phyloP scores from a whole-genome alignment of 2,113 vertebrate genomes.

The Ceuthmochares aereus region DNA sequence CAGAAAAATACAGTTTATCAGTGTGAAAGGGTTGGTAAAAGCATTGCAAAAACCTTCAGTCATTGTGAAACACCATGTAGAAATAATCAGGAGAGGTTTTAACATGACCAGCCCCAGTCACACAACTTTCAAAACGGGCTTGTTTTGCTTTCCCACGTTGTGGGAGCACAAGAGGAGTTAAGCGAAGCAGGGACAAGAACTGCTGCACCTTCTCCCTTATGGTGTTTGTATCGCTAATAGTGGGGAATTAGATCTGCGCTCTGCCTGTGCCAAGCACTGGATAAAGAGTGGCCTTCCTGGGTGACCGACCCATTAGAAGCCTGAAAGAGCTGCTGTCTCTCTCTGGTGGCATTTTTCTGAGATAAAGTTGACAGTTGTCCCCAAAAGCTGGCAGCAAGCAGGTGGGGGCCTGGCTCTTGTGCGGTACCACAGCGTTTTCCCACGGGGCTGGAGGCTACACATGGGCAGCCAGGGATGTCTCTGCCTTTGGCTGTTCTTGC shows the following conservation, averaged over 20 bases:
- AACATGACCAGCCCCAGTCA: neutral
- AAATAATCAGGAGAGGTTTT: constrained; percentile 50
- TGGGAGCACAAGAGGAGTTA: neutral
- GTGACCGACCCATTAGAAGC: neutral
- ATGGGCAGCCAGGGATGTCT: fast-evolving
- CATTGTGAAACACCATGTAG: constrained; percentile 37
- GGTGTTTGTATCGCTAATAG: neutral
- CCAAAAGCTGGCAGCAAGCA: neutral
- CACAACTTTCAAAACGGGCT: neutral
- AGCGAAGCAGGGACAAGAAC: fast-evolving
- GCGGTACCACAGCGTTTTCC: neutral
- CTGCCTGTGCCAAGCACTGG: fast-evolving
- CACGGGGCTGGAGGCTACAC: neutral
- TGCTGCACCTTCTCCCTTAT: neutral
- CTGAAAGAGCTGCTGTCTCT: neutral
- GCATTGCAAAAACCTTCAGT: neutral
- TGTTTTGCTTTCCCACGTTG: neutral
- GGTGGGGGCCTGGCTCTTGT: neutral
- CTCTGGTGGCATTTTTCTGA: neutral
- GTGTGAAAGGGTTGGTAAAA: constrained; percentile 17
- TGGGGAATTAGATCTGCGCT: neutral
- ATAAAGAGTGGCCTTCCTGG: neutral
- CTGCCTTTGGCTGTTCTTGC: neutral
- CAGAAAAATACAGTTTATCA: neutral
- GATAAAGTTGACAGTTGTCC: neutral